Base-by-base conservation (phyloP, 1,140 invertebrate species). In the Belonocnema kinseyi region DNA sequence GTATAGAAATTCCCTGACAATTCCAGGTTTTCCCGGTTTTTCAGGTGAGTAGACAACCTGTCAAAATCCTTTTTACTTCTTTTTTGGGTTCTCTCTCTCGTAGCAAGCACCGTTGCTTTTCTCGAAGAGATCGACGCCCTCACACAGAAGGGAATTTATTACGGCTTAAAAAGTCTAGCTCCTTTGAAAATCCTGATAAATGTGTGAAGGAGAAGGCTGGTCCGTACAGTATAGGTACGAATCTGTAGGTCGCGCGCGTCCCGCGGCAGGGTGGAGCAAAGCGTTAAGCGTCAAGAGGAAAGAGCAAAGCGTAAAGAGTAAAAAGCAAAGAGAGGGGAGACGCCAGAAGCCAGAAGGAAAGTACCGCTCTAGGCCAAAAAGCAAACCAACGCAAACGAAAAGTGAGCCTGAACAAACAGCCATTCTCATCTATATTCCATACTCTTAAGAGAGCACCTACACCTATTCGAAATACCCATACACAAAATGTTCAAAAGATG, bases 121-220 rank as follows among this genome's bases (percentile, higher is more conserved):
- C 58, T 33, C 26, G 58, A 61, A 61, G 19, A 58, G 21, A 26
- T 19, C 58, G 21, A 12, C 21, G 58, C 58, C 76, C 80, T 83
- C 78, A 81, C 81, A 74, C 80, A 54, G 56, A 84, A 77, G 85
- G 81, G 80, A 91, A 91, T 91, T 91, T 91, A 91, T 90, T 85
- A 88, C 88, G 86, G 90, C 90, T 91, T 91, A 91, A 91, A 91
- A 90, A 90, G 87, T 90, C 88, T 89, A 88, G 89, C 87, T 88
- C 87, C 88, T 90, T 89, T 87, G 88, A 80, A 91, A 91, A 91
- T 91, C 90, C 90, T 91, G 90, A 91, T 90, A 91, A 91, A 91
- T 91, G 90, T 84, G 83, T 86, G 81, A 88, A 88, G 85, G 84
- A 88, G 84, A 78, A 77, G 82, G 81, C 83, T 78, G 78, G 77